Base-by-base conservation (phyloP, 2,113 vertebrate genomes). In the Chaetodon trifascialis region DNA sequence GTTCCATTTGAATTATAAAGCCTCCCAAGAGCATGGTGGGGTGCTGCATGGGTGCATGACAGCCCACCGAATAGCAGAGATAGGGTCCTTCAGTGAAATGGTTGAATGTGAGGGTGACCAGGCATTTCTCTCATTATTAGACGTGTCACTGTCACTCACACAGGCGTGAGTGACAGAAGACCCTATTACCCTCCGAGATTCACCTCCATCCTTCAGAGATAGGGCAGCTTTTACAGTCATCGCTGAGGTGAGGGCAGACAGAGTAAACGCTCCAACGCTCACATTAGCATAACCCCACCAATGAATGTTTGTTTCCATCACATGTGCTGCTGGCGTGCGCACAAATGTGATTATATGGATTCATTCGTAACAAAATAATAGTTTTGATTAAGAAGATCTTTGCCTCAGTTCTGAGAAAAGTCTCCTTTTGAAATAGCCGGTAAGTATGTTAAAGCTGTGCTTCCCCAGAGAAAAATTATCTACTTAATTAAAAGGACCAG, bases 401-500 rank as follows among this genome's bases (percentile, higher is more conserved):
- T 72, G 65, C 77, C 68, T 79, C 68, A 60, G 21, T 73, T 76
- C 40, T 73, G 70, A 80, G 76, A 89, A 90, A 76, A 88, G 74
- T 68, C 76, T 40, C 58, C 70, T 85, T 90, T 88, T 86, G 76
- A 94, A 93, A 91, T 92, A 80, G 91, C 92, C 88, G 90, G 93
- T 94, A 94, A 95, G 91, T 95, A 92, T 91, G 86, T 92, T 91
- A 81, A 93, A 89, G 92, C 92, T 67, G 75, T 72, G 89, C 86
- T 83, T 93, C 95, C 93, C 91, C 82, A 67, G 90, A 92, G 94
- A 90, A 88, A 94, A 92, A 93, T 93, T 68, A 94, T 95, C 91
- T 86, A 81, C 92, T 95, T 96, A 96, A 96, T 96, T 95, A 96
- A 95, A 93, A 94, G 79, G 94, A 95, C 94, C 95, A 95, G 94